Base-by-base conservation (phyloP, 2,113 vertebrate species). In the Gyps fulvus region DNA sequence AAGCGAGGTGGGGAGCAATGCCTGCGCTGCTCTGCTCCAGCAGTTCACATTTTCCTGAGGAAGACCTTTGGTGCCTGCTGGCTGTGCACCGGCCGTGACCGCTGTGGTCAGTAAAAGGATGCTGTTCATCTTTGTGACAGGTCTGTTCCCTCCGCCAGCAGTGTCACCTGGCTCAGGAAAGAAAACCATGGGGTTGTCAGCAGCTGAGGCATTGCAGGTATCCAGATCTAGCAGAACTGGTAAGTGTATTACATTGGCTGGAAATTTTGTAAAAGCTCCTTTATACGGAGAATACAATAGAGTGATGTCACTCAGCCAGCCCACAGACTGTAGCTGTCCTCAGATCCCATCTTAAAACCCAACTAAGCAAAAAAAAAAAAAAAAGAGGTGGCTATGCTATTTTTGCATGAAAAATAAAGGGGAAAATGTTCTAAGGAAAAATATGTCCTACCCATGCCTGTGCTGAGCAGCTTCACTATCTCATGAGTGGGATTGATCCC, bases 1-100 rank as follows among this genome's bases (percentile, higher is more conserved):
- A 23, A 23, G 7, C 1, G 4, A 34, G 23, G 10, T 0, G 0
- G 16, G n/a, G 21, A 73, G n/a, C 43, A n/a, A 32, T 16, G 34
- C 11, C 31, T 1, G 1, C 45, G 29, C 22, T 2, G 8, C 2
- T 43, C 71, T 81, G 40, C 34, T 86, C 31, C 45, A 80, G n/a
- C 2, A 40, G 14, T 40, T 69, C 2, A 1, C 0, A 0, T 69
- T 93, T 88, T 88, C 66, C 62, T 43, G 43, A 65, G 36, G 62
- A 77, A 72, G 22, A 65, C 27, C 70, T 77, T 40, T 70, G 27
- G 40, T 83, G 16, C 14, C 43, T 83, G 47, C 54, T 90, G 89
- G 40, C 67, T 83, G 36, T 13, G 34, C 42, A 36, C 11, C 0
- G 0, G 16, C 49, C 6, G 1, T 66, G 50, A 81, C 49, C 0